These are phyloP conservation scores for Indicator maculatus DNA, from an alignment of 2,113 vertebrate species.

Conservation along the genomic window DNA sequence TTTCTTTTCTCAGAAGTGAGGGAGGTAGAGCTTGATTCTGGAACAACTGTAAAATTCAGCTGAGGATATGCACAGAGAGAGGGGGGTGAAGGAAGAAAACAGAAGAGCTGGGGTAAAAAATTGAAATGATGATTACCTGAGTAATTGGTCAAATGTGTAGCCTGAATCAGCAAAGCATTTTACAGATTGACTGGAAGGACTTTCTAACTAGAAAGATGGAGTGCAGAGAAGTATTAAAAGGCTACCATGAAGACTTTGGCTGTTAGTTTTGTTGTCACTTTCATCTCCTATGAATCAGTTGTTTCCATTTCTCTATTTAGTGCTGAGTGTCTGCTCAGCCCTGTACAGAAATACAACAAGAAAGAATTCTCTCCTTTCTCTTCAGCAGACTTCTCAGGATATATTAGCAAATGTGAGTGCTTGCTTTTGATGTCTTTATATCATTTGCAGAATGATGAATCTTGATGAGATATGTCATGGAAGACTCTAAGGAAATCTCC, in stretches of 20 bases:
- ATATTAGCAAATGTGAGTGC: conserved; percentile 14
- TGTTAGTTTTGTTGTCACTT: background rate
- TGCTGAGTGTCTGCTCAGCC: background rate
- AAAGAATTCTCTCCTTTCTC: background rate
- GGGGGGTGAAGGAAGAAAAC: background rate
- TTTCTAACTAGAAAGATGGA: background rate
- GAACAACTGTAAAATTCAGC: background rate
- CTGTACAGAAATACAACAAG: background rate
- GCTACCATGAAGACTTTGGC: background rate
- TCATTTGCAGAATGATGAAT: background rate
- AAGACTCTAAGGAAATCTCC: conserved; percentile 54
- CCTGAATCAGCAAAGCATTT: background rate
- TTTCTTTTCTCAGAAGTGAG: background rate
- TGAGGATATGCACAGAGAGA: background rate
- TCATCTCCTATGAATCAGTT: background rate
- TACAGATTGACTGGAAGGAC: background rate
- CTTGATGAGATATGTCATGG: conserved; percentile 30
- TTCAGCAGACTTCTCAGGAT: background rate
- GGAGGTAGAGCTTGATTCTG: background rate
- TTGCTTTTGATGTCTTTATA: conserved; percentile 30
- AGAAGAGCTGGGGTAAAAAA: background rate
- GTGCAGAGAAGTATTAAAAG: background rate
- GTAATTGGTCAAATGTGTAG: background rate
- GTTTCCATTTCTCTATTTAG: background rate
- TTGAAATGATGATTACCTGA: background rate